These are phyloP conservation scores for Strigamia crassipes DNA, from an alignment of 2,888 invertebrate genomes.

Conservation along the genomic window DNA sequence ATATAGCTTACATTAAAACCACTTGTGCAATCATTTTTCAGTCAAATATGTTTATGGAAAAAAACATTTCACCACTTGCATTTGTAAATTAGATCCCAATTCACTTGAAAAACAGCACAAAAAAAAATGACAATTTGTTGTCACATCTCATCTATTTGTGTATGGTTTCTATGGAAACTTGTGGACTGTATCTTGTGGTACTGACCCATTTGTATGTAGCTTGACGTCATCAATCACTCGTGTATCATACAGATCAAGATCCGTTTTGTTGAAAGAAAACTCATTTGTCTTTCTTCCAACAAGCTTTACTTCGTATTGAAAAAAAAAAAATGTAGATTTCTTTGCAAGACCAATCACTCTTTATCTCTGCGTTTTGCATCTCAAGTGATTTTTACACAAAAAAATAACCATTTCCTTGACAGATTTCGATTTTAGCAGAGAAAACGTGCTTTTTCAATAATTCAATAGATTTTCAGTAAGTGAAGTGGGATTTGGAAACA, in stretches of 20 bases:
- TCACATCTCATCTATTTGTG: not conserved
- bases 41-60: not conserved
- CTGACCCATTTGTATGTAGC: not conserved
- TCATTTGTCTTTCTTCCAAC: not conserved
- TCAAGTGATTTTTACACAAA: not conserved
- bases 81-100: not conserved
- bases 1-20: too few relatives aligned
- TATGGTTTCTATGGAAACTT: constrained; percentile 25
- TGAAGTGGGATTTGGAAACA: not conserved
- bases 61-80: not conserved
- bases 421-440: not conserved
- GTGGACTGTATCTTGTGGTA: not conserved
- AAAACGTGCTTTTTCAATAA: not conserved
- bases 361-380: not conserved
- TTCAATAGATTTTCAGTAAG: not conserved
- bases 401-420: not conserved
- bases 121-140: not conserved
- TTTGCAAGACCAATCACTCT: not conserved
- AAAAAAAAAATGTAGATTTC: not conserved
- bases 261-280: not conserved
- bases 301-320: not conserved
- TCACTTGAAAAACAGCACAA: not conserved
- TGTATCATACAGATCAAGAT: not conserved
- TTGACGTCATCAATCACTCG: constrained; percentile 28
- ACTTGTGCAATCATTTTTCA: too few relatives aligned